phyloP scores from a whole-genome alignment of 2,113 vertebrate genomes.

The Gnathonemus echidnorhynchus region DNA sequence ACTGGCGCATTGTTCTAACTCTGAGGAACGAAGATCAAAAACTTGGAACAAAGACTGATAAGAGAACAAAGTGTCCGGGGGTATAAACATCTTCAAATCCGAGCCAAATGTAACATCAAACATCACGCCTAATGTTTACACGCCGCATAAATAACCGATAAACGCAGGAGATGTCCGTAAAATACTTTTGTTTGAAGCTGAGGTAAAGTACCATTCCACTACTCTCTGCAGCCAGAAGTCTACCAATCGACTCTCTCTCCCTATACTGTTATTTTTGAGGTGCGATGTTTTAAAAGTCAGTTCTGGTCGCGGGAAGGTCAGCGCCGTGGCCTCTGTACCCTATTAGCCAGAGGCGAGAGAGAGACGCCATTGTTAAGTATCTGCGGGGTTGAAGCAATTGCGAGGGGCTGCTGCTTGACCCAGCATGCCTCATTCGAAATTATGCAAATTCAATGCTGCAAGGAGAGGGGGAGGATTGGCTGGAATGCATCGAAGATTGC shows the following conservation, averaged over 20 bases:
- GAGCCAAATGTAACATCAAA: background rate
- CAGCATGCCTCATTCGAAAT: background rate
- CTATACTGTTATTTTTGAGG: background rate
- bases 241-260: background rate
- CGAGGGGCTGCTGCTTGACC: background rate
- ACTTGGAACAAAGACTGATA: background rate
- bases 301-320: background rate
- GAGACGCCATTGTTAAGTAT: background rate
- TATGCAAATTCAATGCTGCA: background rate
- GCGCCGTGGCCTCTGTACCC: background rate
- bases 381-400: background rate
- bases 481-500: background rate
- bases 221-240: background rate
- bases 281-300: background rate
- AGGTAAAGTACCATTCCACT: background rate
- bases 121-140: background rate
- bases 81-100: background rate
- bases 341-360: background rate
- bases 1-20: background rate
- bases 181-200: background rate
- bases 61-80: background rate
- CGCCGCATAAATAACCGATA: background rate
- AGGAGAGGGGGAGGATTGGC: background rate
- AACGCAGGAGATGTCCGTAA: background rate
- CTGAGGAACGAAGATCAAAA: background rate